Base-by-base conservation (phyloP, 2,888 invertebrate species). In the Dynastes maya region DNA sequence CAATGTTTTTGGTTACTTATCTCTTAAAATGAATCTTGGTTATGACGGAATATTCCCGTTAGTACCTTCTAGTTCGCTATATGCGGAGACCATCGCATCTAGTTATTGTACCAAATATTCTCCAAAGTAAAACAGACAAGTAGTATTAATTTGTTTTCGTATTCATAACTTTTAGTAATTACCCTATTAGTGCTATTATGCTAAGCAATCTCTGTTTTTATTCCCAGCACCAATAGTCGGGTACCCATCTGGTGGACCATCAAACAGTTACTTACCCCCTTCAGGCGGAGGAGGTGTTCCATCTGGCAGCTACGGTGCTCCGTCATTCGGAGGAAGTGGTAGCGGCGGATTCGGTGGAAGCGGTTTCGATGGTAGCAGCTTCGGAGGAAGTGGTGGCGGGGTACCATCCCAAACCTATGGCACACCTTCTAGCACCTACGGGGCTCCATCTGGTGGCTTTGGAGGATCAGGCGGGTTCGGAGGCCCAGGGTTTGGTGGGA, bases 381-480 rank as follows among this genome's bases (percentile, higher is more conserved):
- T 16, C n/a, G 55, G 55, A 6, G 70, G 76, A 22, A 11, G 49
- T 9, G 78, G 68, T 22, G 78, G 55, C 65, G 81, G 51, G n/a
- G 78, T 80, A 84, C 86, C 80, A 84, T 86, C 80, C 85, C 85
- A 76, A 77, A 85, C 81, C 78, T 89, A 79, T 79, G 55, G 55
- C 22, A 11, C 67, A 67, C 90, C 90, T 1, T 89, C 90, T 58
- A 88, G 85, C 0, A 88, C 88, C 9, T 89, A 89, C 76, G 89
- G 90, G 32, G 88, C 86, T 8, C 88, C 89, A 4, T 85, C 86
- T 2, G 86, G 89, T 11, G 88, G 89, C 5, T 88, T 89, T 27
- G 85, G 86, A 53, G 67, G 67, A 11, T 79, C 63, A 22, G 76
- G 78, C 13, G 82, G 81, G 40, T 84, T 64, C n/a, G 78, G 78